phyloP scores from a whole-genome alignment of 1,140 invertebrate genomes.

The Zaprionus vittiger region DNA sequence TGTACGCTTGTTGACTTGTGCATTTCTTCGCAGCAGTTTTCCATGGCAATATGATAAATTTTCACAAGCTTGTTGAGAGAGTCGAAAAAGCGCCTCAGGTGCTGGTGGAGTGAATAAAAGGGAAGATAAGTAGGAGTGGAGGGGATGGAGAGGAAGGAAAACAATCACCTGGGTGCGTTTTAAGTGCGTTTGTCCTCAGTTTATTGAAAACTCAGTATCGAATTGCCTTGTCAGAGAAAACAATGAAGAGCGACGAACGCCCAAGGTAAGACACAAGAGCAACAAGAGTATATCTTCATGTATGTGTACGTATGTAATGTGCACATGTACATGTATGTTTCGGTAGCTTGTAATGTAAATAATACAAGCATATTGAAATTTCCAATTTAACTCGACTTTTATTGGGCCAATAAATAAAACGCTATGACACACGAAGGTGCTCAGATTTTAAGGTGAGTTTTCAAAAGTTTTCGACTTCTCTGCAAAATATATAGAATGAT shows the following conservation, averaged over 20 bases:
- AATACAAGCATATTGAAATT: slow-evolving; percentile 22
- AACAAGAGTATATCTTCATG: neutral
- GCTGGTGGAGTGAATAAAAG: neutral
- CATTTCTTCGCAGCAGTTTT: slow-evolving; percentile 22
- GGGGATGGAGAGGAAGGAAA: neutral
- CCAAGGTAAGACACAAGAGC: slow-evolving; percentile 7
- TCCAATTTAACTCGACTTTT: slow-evolving; percentile 3
- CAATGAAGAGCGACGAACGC: slow-evolving; percentile 17
- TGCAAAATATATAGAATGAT: no score
- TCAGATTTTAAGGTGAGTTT: neutral
- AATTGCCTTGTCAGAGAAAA: slow-evolving; percentile 31
- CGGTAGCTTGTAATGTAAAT: neutral
- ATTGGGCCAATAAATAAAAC: neutral
- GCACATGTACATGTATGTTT: neutral
- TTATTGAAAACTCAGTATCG: slow-evolving; percentile 56
- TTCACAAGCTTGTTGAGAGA: slow-evolving; percentile 24
- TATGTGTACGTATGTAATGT: neutral
- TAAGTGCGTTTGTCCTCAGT: slow-evolving; percentile 35
- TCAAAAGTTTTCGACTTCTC: no score
- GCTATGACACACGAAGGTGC: neutral
- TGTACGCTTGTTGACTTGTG: slow-evolving; percentile 26
- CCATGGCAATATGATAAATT: slow-evolving; percentile 48
- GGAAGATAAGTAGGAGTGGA: neutral
- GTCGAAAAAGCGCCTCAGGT: slow-evolving; percentile 24
- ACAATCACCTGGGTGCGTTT: slow-evolving; percentile 43